A percentile compares a stretch with the other conserved stretches of the same genome.
Conservation (phyloP, 2,888 invertebrate species). For the Morpho helenor region DNA sequence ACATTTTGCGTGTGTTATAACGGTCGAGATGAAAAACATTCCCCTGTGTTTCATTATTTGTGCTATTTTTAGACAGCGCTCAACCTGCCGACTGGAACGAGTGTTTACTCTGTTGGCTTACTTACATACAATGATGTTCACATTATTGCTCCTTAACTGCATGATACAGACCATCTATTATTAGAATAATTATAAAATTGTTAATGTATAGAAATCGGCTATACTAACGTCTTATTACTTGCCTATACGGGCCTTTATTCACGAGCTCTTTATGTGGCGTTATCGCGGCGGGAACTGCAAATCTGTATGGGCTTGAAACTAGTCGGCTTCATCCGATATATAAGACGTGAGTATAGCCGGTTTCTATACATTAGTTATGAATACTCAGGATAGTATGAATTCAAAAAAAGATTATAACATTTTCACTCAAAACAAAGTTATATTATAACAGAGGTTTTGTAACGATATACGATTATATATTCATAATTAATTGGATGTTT, state of each 20-base stretch:
- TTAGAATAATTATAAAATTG: background rate
- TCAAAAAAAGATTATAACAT: no score
- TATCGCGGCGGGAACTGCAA: no score
- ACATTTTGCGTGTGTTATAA: constrained; percentile 73
- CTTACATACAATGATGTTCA: constrained; percentile 66
- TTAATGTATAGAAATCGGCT: no score
- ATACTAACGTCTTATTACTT: no score
- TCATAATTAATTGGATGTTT: constrained; percentile 63
- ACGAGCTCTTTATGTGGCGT: no score
- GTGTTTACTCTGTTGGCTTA: constrained; percentile 67
- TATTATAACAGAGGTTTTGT: constrained; percentile 51
- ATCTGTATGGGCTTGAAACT: no score
- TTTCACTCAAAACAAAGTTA: constrained; percentile 30
- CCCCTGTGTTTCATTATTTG: constrained; percentile 76
- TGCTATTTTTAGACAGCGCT: constrained; percentile 72
- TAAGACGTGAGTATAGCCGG: no score
- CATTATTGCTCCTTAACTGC: constrained; percentile 48
- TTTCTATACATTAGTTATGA: no score
- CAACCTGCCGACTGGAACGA: constrained; percentile 69
- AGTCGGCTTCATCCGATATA: no score
- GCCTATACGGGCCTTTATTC: no score
- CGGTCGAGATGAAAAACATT: constrained; percentile 77
- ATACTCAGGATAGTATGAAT: no score
- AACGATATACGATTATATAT: constrained; percentile 56
- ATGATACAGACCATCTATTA: constrained; percentile 14